These are phyloP conservation scores for Noctua fimbriata DNA, from an alignment of 2,888 invertebrate species.

Conservation along the genomic window DNA sequence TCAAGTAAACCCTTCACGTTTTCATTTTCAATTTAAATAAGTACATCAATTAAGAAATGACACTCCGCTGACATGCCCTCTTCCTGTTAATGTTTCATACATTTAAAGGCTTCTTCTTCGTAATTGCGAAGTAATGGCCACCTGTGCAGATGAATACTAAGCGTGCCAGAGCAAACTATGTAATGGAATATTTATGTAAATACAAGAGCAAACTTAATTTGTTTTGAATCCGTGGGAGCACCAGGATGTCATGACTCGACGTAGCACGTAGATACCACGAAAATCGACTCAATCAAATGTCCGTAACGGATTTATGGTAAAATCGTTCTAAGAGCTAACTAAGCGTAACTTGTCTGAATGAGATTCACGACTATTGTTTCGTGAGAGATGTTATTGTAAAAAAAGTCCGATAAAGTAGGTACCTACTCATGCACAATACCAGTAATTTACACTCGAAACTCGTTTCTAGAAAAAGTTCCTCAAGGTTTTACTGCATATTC, in stretches of 20 bases:
- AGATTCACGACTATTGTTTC: constrained; percentile 72
- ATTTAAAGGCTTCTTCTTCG: constrained; percentile 30
- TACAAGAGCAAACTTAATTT: constrained; percentile 40
- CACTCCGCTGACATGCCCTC: constrained; percentile 20
- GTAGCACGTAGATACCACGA: constrained; percentile 13
- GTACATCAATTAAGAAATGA: constrained; percentile 26
- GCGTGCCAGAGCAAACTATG: constrained; percentile 15
- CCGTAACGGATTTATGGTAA: constrained; percentile 36
- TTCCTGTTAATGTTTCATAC: constrained; percentile 43
- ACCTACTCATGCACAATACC: constrained; percentile 48
- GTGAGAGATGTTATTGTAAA: constrained; percentile 65
- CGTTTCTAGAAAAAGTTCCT: constrained; percentile 69
- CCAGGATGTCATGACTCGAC: constrained; percentile 35
- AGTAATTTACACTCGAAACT: constrained; percentile 62
- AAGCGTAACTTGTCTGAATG: constrained; percentile 50
- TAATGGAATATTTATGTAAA: constrained; percentile 50
- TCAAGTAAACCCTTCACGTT: constrained; percentile 31
- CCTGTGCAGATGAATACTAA: constrained; percentile 37
- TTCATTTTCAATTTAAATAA: constrained; percentile 25
- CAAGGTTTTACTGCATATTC: constrained; percentile 64
- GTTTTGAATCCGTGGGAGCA: constrained; percentile 28
- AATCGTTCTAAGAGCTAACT: constrained; percentile 18
- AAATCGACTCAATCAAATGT: constrained; percentile 38
- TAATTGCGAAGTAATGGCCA: constrained; percentile 30
- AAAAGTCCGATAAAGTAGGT: constrained; percentile 70